Evolutionary conservation across 2,888 invertebrate species (phyloP).

Genomic region (Cerastoderma edule): DNA sequence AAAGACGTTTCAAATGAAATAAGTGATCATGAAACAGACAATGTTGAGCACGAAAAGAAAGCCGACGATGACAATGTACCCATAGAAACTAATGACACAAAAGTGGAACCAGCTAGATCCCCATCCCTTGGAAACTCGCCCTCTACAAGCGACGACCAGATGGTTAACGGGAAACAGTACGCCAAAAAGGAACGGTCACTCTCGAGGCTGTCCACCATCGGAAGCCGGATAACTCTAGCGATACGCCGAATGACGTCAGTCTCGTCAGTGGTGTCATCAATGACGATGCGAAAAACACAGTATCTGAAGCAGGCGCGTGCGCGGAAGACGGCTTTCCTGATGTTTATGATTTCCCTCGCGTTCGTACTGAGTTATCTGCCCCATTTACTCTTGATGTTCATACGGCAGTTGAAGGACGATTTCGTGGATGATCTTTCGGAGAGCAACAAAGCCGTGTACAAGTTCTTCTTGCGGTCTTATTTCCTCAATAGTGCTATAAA

Average conservation of each 20-base stretch:
- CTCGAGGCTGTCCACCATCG: constrained; percentile 24
- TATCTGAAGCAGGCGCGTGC: constrained; percentile 52
- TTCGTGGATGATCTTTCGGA: constrained; percentile 54
- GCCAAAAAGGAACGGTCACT: constrained; percentile 11
- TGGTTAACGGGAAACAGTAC: constrained; percentile 1
- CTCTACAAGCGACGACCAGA: constrained; percentile 25
- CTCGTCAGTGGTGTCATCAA: constrained; percentile 8
- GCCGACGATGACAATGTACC: background rate
- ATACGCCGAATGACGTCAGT: constrained; percentile 38
- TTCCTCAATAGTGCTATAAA: constrained; percentile 69
- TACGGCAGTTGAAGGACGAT: constrained; percentile 37
- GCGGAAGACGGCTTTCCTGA: constrained; percentile 63
- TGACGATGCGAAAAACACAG: constrained; percentile 30
- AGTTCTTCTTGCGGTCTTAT: constrained; percentile 65
- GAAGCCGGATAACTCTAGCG: constrained; percentile 35
- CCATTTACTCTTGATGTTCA: constrained; percentile 53
- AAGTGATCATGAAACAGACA: background rate
- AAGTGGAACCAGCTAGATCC: background rate
- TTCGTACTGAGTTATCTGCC: constrained; percentile 65
- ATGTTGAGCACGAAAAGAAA: background rate
- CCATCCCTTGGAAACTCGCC: constrained; percentile 23
- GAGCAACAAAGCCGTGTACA: constrained; percentile 48
- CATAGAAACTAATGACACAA: background rate
- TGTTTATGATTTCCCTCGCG: constrained; percentile 63
- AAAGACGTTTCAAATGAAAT: too few species aligned